phyloP scores from a whole-genome alignment of 2,113 vertebrate species.

The Seriola quinqueradiata region DNA sequence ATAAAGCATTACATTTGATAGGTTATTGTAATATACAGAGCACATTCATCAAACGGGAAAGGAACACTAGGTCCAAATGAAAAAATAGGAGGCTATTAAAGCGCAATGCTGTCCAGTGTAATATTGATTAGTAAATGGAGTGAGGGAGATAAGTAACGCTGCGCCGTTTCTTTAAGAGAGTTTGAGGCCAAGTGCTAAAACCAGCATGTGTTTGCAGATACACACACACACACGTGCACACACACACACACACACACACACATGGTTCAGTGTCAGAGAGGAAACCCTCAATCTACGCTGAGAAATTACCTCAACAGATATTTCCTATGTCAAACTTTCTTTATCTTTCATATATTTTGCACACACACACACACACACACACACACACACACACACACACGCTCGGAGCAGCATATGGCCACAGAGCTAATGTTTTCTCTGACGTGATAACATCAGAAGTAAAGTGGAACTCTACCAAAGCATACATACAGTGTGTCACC shows the following conservation, averaged over 20 bases:
- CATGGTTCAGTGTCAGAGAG: constrained; percentile 4
- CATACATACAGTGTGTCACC: constrained; percentile 45
- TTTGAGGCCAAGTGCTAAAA: constrained; percentile 36
- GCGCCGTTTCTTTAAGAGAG: constrained; percentile 25
- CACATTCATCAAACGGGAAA: constrained; percentile 63
- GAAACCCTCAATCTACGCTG: constrained; percentile 61
- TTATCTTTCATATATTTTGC: constrained; percentile 14
- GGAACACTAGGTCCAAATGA: constrained; percentile 63
- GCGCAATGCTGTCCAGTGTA: constrained; percentile 40
- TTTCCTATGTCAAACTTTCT: constrained; percentile 41
- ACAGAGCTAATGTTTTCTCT: constrained; percentile 63
- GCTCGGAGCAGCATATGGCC: constrained; percentile 25
- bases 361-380: neutral
- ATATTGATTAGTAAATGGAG: constrained; percentile 68
- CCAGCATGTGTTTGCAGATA: constrained; percentile 25
- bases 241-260: constrained; percentile 17
- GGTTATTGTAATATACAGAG: constrained; percentile 54
- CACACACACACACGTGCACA: neutral
- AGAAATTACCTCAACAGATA: constrained; percentile 47
- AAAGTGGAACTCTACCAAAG: constrained; percentile 63
- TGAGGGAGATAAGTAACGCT: constrained; percentile 49
- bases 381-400: constrained; percentile 8
- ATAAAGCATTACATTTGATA: constrained; percentile 63
- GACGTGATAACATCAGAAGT: constrained; percentile 74
- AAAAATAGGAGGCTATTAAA: constrained; percentile 59